A percentile compares a stretch with the other conserved stretches of the same genome.
Conservation (phyloP, 1,140 invertebrate species). For the Drosophila equinoxialis region DNA sequence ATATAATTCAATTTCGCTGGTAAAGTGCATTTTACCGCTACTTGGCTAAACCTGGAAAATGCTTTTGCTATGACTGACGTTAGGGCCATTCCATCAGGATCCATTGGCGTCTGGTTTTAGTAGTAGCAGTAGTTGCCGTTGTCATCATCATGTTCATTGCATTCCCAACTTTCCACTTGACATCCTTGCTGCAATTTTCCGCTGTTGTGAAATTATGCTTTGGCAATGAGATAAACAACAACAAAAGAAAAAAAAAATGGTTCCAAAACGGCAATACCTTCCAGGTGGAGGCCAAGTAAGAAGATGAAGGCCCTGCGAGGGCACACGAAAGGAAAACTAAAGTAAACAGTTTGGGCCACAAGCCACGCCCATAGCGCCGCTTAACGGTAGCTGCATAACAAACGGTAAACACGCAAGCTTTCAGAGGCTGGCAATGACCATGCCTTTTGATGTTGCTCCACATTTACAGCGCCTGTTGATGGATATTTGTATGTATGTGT, state of each 20-base stretch:
- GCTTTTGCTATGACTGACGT: constrained; percentile 1
- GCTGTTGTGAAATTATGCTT: constrained; percentile 74
- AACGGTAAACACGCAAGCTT: constrained; percentile 46
- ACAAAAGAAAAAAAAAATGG: neutral
- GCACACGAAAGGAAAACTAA: constrained; percentile 47
- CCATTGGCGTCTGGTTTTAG: constrained; percentile 23
- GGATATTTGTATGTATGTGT: constrained; percentile 29
- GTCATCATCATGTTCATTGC: constrained; percentile 64
- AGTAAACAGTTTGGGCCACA: constrained; percentile 57
- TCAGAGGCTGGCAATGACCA: constrained; percentile 44
- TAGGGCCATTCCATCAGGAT: constrained; percentile 35
- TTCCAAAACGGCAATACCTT: constrained; percentile 22
- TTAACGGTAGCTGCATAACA: constrained; percentile 46
- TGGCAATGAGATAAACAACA: constrained; percentile 55
- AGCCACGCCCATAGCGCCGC: constrained; percentile 26
- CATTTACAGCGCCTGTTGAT: constrained; percentile 40
- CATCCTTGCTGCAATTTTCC: constrained; percentile 74
- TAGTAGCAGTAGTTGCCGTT: constrained; percentile 22
- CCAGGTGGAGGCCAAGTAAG: neutral
- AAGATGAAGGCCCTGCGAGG: neutral
- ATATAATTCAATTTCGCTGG: constrained; percentile 64
- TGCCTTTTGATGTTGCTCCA: constrained; percentile 46
- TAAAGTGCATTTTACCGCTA: constrained; percentile 52
- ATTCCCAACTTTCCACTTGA: constrained; percentile 71
- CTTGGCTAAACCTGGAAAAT: constrained; percentile 22